A percentile compares a stretch with the other conserved stretches of the same genome.
phyloP scores from a whole-genome alignment of 2,888 invertebrate species.

The Ligdia adustata region DNA sequence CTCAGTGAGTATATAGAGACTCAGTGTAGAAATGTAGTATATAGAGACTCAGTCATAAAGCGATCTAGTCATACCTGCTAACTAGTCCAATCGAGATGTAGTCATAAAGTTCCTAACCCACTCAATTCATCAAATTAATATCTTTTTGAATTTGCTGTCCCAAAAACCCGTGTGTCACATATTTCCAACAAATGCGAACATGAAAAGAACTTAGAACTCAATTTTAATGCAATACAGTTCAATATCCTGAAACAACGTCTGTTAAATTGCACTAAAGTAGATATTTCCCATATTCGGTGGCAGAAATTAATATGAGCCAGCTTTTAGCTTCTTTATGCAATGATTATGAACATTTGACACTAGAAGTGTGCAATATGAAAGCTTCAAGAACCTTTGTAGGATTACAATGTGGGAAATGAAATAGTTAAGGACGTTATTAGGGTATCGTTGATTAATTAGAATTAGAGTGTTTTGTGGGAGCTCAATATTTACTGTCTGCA shows the following conservation, averaged over 20 bases:
- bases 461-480: too few relatives aligned
- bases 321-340: conserved; percentile 55
- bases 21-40: not conserved
- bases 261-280: not conserved
- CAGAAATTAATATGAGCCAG: conserved; percentile 71
- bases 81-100: conserved; percentile 6
- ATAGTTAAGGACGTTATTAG: conserved; percentile 23
- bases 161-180: too few relatives aligned
- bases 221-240: not conserved
- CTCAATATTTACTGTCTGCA: too few relatives aligned
- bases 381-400: conserved; percentile 58
- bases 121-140: too few relatives aligned
- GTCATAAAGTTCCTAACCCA: not conserved
- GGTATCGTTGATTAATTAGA: too few relatives aligned
- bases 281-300: conserved; percentile 33
- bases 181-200: not conserved
- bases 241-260: not conserved
- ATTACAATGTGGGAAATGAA: conserved; percentile 41
- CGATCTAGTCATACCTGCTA: not conserved
- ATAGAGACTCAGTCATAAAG: not conserved
- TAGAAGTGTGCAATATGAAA: conserved; percentile 65
- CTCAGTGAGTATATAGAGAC: too few relatives aligned
- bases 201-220: not conserved
- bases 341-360: conserved; percentile 63
- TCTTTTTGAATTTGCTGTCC: too few relatives aligned